phyloP scores from a whole-genome alignment of 2,888 invertebrate genomes.

The Diarsia mendica region DNA sequence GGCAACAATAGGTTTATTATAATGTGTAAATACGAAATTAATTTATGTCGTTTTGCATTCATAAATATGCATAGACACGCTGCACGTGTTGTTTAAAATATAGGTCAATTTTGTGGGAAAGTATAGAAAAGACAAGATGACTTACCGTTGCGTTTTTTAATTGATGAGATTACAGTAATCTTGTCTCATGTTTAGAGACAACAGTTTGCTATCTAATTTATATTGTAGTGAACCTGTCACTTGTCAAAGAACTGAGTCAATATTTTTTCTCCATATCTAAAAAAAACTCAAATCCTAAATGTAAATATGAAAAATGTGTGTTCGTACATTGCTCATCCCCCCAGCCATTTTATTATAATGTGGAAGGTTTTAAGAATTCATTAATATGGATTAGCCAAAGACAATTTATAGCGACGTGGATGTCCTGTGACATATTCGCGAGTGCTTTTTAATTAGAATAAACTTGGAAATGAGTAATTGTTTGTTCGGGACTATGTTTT shows the following conservation, averaged over 20 bases:
- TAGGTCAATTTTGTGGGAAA: conserved; percentile 10
- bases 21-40: conserved; percentile 18
- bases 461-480: conserved; percentile 68
- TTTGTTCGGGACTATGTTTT: conserved; percentile 44
- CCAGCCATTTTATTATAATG: conserved; percentile 33
- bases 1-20: conserved; percentile 16
- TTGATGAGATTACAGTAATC: not conserved
- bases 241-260: not conserved
- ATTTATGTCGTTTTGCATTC: conserved; percentile 29
- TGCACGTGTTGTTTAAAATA: conserved; percentile 27
- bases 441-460: conserved; percentile 73
- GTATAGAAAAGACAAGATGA: not conserved
- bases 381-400: conserved; percentile 78
- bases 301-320: conserved; percentile 31
- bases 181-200: not conserved
- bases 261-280: not conserved
- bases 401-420: conserved; percentile 68
- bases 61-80: conserved; percentile 38
- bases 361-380: conserved; percentile 73
- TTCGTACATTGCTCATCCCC: conserved; percentile 3
- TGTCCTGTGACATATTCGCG: conserved; percentile 68
- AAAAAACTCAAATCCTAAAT: not conserved
- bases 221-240: not conserved
- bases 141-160: not conserved
- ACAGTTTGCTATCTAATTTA: not conserved